Conservation (phyloP, 2,888 invertebrate species). For the Flabesymbios commensalis region DNA sequence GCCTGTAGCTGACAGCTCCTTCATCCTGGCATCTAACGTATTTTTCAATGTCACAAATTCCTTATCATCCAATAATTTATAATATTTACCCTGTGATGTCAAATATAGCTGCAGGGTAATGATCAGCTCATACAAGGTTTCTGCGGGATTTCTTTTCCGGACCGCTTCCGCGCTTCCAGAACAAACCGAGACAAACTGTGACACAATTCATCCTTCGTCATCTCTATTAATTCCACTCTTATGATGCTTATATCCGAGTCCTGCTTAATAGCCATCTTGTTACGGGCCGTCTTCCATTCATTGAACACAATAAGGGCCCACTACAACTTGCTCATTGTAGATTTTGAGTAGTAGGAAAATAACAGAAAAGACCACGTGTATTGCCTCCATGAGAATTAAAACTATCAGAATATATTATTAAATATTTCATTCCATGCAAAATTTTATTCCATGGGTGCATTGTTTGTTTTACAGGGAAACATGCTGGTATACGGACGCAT, state of each 20-base stretch:
- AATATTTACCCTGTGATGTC: not conserved
- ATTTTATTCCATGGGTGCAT: no score
- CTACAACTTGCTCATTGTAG: not conserved
- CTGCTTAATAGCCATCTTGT: not conserved
- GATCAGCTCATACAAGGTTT: not conserved
- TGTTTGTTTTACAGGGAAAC: no score
- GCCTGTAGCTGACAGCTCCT: not conserved
- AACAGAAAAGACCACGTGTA: not conserved
- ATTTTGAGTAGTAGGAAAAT: not conserved
- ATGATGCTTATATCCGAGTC: not conserved
- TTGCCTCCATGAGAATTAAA: no score
- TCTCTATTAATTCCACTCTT: not conserved
- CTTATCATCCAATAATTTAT: not conserved
- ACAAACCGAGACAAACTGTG: not conserved
- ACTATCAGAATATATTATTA: no score
- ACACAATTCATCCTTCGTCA: not conserved
- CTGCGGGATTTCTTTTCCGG: not conserved
- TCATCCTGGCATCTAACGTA: not conserved
- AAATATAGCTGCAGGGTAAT: not conserved
- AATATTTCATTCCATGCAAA: no score
- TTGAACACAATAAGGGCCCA: not conserved
- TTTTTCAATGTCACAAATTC: not conserved
- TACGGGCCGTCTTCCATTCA: not conserved
- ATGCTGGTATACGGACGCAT: no score
- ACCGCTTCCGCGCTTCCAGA: not conserved